phyloP scores from a whole-genome alignment of 2,113 vertebrate species.

The Cyprinus carpio region DNA sequence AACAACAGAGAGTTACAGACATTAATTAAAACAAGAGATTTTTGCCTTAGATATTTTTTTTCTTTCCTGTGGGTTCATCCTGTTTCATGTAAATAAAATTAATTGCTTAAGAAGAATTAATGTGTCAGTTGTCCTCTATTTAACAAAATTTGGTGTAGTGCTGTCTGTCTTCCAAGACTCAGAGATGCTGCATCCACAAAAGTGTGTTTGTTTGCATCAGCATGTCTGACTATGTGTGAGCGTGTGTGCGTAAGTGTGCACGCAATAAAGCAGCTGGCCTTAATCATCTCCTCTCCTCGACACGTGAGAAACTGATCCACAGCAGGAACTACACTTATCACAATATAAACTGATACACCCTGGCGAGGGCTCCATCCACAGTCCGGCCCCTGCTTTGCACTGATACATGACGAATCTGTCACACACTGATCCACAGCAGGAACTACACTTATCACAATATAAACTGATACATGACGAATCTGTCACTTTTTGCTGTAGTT shows the following conservation, averaged over 20 bases:
- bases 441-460: not conserved
- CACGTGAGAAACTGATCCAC: conserved; percentile 42
- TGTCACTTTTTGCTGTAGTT: not conserved
- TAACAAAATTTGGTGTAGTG: not conserved
- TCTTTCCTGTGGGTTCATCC: not conserved
- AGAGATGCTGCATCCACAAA: conserved; percentile 16
- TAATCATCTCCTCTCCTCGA: conserved; percentile 48
- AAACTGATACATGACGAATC: not conserved
- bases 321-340: not conserved
- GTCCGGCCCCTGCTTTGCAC: too few relatives aligned
- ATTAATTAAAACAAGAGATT: too few relatives aligned
- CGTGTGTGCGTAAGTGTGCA: conserved; percentile 31
- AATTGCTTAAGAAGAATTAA: conserved; percentile 6
- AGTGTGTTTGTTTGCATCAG: conserved; percentile 18
- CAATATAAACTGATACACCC: not conserved
- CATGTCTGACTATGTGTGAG: conserved; percentile 25
- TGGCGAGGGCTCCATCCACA: too few relatives aligned
- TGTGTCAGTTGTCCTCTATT: conserved; percentile 12
- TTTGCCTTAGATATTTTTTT: not conserved
- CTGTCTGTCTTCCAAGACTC: conserved; percentile 8
- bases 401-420: not conserved
- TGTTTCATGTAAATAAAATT: conserved; percentile 31
- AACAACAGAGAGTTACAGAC: too few relatives aligned
- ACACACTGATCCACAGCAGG: not conserved
- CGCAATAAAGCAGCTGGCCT: conserved; percentile 45